Conservation (phyloP, 2,797 vertebrate species). For the Betta splendens region DNA sequence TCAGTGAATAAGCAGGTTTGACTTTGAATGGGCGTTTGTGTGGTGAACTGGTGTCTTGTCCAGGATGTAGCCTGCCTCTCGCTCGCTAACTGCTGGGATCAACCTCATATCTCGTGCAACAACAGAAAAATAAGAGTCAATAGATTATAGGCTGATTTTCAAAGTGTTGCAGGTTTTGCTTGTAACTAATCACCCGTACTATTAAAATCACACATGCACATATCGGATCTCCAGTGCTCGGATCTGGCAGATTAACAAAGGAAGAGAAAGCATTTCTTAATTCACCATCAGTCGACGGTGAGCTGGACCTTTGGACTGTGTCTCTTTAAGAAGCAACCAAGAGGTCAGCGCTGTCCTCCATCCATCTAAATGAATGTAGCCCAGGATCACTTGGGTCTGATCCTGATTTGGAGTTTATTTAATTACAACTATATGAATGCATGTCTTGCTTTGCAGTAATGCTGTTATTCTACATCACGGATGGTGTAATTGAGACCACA, state of each 20-base stretch:
- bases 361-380: conserved; percentile 67
- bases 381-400: conserved; percentile 52
- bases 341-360: conserved; percentile 49
- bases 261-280: too few relatives aligned
- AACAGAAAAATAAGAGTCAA: too few relatives aligned
- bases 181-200: neutral
- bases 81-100: too few relatives aligned
- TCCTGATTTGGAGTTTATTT: conserved; percentile 75
- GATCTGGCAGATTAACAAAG: too few relatives aligned
- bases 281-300: conserved; percentile 20
- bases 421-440: conserved; percentile 80
- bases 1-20: too few relatives aligned
- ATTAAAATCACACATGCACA: too few relatives aligned
- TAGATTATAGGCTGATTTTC: too few relatives aligned
- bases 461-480: conserved; percentile 80
- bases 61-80: too few relatives aligned
- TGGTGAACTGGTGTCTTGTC: too few relatives aligned
- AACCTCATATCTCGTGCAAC: too few relatives aligned
- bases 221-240: too few relatives aligned
- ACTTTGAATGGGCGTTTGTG: too few relatives aligned
- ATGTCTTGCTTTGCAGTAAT: conserved; percentile 75
- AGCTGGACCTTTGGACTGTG: conserved; percentile 56
- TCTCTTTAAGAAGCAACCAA: conserved; percentile 63
- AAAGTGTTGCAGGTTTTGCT: neutral
- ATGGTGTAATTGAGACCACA: conserved; percentile 77